Evolutionary conservation across 2,797 vertebrate genomes (phyloP).

Genomic region (Sebastes nivosus): DNA sequence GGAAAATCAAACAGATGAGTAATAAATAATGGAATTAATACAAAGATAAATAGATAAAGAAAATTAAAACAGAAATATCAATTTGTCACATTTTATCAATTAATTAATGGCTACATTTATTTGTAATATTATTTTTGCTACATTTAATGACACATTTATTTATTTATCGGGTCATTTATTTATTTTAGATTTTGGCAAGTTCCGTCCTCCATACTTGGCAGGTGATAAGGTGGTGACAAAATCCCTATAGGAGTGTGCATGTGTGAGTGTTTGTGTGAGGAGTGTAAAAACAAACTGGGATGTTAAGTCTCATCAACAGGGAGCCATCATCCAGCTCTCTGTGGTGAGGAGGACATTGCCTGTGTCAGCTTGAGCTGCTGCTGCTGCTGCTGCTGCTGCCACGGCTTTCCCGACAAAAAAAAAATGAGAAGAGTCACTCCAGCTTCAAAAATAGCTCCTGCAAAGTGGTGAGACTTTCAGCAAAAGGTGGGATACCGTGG

Average conservation of each 20-base stretch:
- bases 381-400: background rate
- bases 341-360: background rate
- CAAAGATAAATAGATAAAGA: too few relatives aligned
- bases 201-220: background rate
- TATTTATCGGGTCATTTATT: too few relatives aligned
- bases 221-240: background rate
- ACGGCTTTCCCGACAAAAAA: background rate
- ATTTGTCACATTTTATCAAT: too few relatives aligned
- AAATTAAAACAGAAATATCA: too few relatives aligned
- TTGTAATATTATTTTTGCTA: too few relatives aligned
- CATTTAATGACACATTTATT: too few relatives aligned
- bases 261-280: background rate
- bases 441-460: slow-evolving; percentile 1
- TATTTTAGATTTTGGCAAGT: too few relatives aligned
- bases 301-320: slow-evolving; percentile 10
- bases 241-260: background rate
- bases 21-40: too few relatives aligned
- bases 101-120: too few relatives aligned
- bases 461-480: background rate
- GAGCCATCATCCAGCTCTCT: slow-evolving; percentile 6
- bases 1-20: too few relatives aligned
- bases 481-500: background rate
- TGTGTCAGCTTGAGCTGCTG: slow-evolving; percentile 3
- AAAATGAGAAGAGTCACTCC: background rate
- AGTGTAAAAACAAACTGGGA: background rate